These are phyloP conservation scores for Schizaphis graminum DNA, from an alignment of 2,888 invertebrate genomes.

Conservation along the genomic window DNA sequence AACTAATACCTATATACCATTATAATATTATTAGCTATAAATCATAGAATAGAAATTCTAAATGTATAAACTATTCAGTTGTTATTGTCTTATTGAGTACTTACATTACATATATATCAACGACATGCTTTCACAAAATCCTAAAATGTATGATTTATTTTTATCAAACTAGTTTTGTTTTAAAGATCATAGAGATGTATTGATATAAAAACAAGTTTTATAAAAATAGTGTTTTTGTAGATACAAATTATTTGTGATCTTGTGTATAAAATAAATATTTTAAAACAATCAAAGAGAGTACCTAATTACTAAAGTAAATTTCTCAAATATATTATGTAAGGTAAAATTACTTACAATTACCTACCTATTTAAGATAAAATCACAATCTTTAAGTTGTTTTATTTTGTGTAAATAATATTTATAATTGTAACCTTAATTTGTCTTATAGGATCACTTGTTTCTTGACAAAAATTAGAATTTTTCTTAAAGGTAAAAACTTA, in stretches of 20 bases:
- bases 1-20: neutral
- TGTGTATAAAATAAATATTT: neutral
- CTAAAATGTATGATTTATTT: slow-evolving; percentile 26
- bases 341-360: neutral
- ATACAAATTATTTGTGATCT: neutral
- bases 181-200: neutral
- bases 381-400: neutral
- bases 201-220: slow-evolving; percentile 40
- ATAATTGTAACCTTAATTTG: neutral
- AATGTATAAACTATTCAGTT: neutral
- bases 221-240: neutral
- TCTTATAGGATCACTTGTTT: neutral
- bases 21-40: neutral
- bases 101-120: neutral
- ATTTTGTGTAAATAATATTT: neutral
- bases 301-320: neutral
- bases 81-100: slow-evolving; percentile 13
- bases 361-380: neutral
- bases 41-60: slow-evolving; percentile 30
- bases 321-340: neutral
- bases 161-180: slow-evolving; percentile 40
- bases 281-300: neutral
- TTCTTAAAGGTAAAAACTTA: neutral
- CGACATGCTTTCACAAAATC: slow-evolving; percentile 42
- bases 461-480: neutral